A percentile compares a stretch with the other conserved stretches of the same genome.
Evolutionary conservation across 2,888 invertebrate species (phyloP).

Genomic region (Laspeyria flexula): DNA sequence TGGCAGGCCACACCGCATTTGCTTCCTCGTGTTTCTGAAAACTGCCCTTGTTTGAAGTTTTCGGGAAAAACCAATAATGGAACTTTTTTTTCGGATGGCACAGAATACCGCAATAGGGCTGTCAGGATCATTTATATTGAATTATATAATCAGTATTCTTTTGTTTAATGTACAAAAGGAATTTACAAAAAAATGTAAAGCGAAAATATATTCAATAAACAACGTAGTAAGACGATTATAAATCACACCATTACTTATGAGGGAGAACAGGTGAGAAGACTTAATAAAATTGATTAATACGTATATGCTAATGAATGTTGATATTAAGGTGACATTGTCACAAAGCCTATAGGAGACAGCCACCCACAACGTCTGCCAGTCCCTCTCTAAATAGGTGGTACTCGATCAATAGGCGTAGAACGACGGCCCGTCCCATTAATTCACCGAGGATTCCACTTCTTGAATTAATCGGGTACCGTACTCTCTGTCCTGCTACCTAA

Average conservation of each 20-base stretch:
- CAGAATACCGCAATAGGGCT: slow-evolving; percentile 14
- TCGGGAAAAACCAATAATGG: slow-evolving; percentile 29
- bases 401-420: slow-evolving; percentile 69
- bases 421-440: slow-evolving; percentile 68
- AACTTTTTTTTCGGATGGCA: slow-evolving; percentile 28
- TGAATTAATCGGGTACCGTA: slow-evolving; percentile 75
- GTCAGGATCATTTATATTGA: slow-evolving; percentile 18
- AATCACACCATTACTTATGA: background rate
- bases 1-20: slow-evolving; percentile 40
- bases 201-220: slow-evolving; percentile 12
- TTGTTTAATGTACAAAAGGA: slow-evolving; percentile 21
- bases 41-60: slow-evolving; percentile 37
- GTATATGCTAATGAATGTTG: slow-evolving; percentile 14
- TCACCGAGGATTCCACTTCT: slow-evolving; percentile 71
- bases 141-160: slow-evolving; percentile 19
- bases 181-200: slow-evolving; percentile 15
- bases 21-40: slow-evolving; percentile 38
- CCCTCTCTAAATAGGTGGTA: slow-evolving; percentile 36
- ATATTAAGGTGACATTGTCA: slow-evolving; percentile 22
- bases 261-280: slow-evolving; percentile 1
- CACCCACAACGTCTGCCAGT: slow-evolving; percentile 37
- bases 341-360: slow-evolving; percentile 32
- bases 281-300: slow-evolving; percentile 13
- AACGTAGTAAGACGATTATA: background rate
- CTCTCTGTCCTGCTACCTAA: slow-evolving; percentile 63